Evolutionary conservation across 2,113 vertebrate species (phyloP), one percentile per base, ranked within the genome.

Genomic region (Poicephalus meyeri): DNA sequence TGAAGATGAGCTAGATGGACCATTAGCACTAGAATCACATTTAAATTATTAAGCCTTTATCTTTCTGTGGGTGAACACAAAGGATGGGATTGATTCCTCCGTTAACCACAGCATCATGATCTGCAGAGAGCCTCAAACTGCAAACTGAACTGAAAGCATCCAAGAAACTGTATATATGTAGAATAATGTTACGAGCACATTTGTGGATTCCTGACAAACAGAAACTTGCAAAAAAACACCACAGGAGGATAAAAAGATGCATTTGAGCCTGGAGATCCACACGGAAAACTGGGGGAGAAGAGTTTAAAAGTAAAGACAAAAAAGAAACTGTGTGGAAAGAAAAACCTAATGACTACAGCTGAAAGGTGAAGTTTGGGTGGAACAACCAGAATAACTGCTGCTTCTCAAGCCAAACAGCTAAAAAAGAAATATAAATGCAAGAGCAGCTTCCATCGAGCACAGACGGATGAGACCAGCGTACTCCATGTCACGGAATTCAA

Each of bases 101-200:
- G 56, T 58, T 80, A 68, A 37, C 13, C 19, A 47, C 3, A 55
- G 61, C 39, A 9, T 37, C 33, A 61, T 8, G 23, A 50, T n/a
- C 70, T 64, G 41, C 39, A 93, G n/a, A 78, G 3, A 53, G 31
- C 21, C 31, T 53, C 35, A 8, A 72, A 72, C 0, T 41, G 31
- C 53, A 74, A 52, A 60, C 18, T 41, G n/a, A 68, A 80, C 13
- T 42, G 61, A 18, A 73, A 80, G 41, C 53, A 61, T 25, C n/a
- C 78, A 14, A 41, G 50, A 44, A 77, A 11, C 6, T 11, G 9
- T 9, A n/a, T 7, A 7, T 41, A 52, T 0, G 1, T 16, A 29
- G 28, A 71, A 53, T 1, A 60, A 7, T 16, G 24, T n/a, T 64
- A 42, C 13, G 20, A 78, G 50, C 46, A 53, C 16, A 61, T 44